Conservation (phyloP, 2,888 invertebrate species). For the Prenolepis imparis region DNA sequence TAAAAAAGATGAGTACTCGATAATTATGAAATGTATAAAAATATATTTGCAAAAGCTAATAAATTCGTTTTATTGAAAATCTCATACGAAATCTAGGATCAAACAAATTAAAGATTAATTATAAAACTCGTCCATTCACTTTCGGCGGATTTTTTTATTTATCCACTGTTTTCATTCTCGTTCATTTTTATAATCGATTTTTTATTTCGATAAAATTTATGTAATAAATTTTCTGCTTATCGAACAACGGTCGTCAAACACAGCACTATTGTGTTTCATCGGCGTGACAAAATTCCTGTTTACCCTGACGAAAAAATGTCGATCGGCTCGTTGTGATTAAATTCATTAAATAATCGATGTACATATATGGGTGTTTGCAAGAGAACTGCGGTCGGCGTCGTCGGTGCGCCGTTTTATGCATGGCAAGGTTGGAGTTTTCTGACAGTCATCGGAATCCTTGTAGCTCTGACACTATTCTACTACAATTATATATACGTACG, state of each 20-base stretch:
- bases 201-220: slow-evolving; percentile 46
- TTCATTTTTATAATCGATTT: background rate
- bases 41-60: background rate
- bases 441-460: slow-evolving; percentile 70
- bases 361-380: slow-evolving; percentile 67
- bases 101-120: slow-evolving; percentile 22
- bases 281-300: slow-evolving; percentile 26
- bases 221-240: slow-evolving; percentile 50
- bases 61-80: background rate
- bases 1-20: background rate
- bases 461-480: slow-evolving; percentile 65
- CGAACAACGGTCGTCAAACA: slow-evolving; percentile 23
- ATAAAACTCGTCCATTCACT: slow-evolving; percentile 1
- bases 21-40: background rate
- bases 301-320: slow-evolving; percentile 24
- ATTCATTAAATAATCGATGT: slow-evolving; percentile 4
- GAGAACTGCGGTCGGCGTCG: slow-evolving; percentile 9
- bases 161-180: slow-evolving; percentile 25
- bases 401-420: slow-evolving; percentile 58
- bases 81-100: background rate
- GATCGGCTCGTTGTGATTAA: slow-evolving; percentile 9
- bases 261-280: slow-evolving; percentile 1
- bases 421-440: slow-evolving; percentile 78
- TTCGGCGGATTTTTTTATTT: slow-evolving; percentile 1
- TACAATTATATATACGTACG: slow-evolving; percentile 62